These are phyloP conservation scores for Rattus norvegicus DNA, from an alignment of 2,113 vertebrate genomes.

Conservation along the genomic window DNA sequence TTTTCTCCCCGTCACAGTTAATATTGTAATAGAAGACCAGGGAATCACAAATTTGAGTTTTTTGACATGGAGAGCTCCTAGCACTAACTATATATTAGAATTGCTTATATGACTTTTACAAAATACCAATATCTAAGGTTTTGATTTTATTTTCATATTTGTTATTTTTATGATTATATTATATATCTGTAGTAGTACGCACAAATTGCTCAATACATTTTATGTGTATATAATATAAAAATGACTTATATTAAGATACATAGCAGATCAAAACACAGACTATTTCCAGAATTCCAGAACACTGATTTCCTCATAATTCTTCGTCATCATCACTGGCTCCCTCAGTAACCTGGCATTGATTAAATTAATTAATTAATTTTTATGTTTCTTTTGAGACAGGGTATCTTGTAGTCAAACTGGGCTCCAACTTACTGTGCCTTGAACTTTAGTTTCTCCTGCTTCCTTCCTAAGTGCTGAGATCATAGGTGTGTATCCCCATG, in stretches of 20 bases:
- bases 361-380: background rate
- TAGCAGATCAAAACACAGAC: background rate
- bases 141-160: conserved; percentile 16
- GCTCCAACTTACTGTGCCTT: background rate
- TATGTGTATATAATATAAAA: background rate
- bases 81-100: background rate
- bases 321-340: background rate
- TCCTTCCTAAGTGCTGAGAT: background rate
- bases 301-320: background rate
- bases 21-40: background rate
- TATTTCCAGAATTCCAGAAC: background rate
- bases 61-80: background rate
- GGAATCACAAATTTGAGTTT: conserved; percentile 5
- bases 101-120: conserved; percentile 44
- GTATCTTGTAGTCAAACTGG: background rate
- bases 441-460: background rate
- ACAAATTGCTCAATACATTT: conserved; percentile 1
- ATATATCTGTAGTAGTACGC: background rate
- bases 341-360: background rate
- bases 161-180: background rate
- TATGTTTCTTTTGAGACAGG: background rate
- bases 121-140: background rate
- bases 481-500: background rate
- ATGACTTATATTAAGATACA: background rate
- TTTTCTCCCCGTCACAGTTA: conserved; percentile 10